Base-by-base conservation (phyloP, 2,888 invertebrate genomes). In the Tenthredo amoena region DNA sequence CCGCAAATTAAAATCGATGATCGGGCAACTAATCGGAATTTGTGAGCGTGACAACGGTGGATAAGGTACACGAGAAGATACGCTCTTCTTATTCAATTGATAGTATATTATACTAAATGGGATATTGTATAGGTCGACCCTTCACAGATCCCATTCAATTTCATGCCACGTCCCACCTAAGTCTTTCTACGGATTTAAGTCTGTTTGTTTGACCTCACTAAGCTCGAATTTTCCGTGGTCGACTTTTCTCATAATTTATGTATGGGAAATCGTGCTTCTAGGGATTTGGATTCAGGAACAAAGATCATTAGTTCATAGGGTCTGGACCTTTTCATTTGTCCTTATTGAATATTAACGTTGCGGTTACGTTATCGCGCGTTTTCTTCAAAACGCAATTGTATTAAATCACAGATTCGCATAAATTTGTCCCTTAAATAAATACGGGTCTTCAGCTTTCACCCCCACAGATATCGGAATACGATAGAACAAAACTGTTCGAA, bases 201-300 rank as follows among this genome's bases (percentile, higher is more conserved):
- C 55, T 77, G 77, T 77, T 77, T 50, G 47, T 77, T 50, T 77
- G 77, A 77, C 77, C 77, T 77, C 55, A 77, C 31, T 77, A 77
- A 77, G 77, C 34, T 55, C 12, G 77, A 55, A 77, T 55, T 77
- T 77, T 50, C 47, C 31, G 55, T 31, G 77, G 34, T 77, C 74
- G 43, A 43, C n/a, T 74, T 43, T 43, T 43, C 72, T 7, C 40
- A 74, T 68, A 68, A 26, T 18, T 74, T 74, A 74, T 74, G 40
- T 43, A 74, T 74, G 72, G 43, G 21, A 43, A 43, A 74, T 37
- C 40, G 72, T 74, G 72, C 40, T 74, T 21, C 12, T n/a, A 40
- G 40, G 40, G 21, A 43, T 74, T 43, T 40, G n/a, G 72, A 21
- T 74, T 21, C 43, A n/a, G 40, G 72, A 43, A 74, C 40, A 43